Percentiles rank a stretch among this genome's conserved stretches.
Evolutionary conservation across 2,113 vertebrate genomes (phyloP).

Genomic region (Lampris incognitus): DNA sequence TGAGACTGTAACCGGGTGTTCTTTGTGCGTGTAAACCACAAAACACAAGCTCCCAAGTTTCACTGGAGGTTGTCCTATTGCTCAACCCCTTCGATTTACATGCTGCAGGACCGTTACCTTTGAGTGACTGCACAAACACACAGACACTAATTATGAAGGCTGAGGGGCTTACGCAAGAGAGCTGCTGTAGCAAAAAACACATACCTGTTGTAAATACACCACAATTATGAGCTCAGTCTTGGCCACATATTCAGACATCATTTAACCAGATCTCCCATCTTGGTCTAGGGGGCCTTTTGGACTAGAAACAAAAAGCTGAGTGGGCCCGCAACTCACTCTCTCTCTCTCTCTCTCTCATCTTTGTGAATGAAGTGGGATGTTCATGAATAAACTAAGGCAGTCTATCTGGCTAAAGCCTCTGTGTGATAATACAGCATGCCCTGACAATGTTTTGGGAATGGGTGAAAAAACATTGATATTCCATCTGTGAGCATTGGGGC

Average conservation of each 20-base stretch:
- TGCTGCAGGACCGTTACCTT: not conserved
- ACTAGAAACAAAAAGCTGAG: constrained; percentile 23
- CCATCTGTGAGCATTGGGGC: constrained; percentile 24
- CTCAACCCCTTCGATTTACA: constrained; percentile 3
- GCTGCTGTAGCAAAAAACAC: constrained; percentile 35
- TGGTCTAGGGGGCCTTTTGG: constrained; percentile 15
- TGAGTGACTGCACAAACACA: constrained; percentile 36
- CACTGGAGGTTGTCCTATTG: not conserved
- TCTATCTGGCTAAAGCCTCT: constrained; percentile 17
- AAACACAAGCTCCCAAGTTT: too few relatives aligned
- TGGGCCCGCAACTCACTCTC: constrained; percentile 2
- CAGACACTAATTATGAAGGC: constrained; percentile 48
- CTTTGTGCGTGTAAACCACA: too few relatives aligned
- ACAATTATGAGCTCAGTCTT: constrained; percentile 68
- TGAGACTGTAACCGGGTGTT: too few relatives aligned
- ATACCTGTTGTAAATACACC: constrained; percentile 47
- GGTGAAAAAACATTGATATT: constrained; percentile 46
- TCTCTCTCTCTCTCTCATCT: constrained; percentile 14
- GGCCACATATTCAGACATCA: constrained; percentile 30
- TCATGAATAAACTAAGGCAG: constrained; percentile 42
- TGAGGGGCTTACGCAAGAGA: constrained; percentile 35
- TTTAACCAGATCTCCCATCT: constrained; percentile 39
- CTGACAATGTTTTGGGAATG: constrained; percentile 35
- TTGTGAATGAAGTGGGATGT: constrained; percentile 8
- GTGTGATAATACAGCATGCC: constrained; percentile 26